These are phyloP conservation scores for Bombus polaris DNA, from an alignment of 1,140 invertebrate species.

Conservation along the genomic window DNA sequence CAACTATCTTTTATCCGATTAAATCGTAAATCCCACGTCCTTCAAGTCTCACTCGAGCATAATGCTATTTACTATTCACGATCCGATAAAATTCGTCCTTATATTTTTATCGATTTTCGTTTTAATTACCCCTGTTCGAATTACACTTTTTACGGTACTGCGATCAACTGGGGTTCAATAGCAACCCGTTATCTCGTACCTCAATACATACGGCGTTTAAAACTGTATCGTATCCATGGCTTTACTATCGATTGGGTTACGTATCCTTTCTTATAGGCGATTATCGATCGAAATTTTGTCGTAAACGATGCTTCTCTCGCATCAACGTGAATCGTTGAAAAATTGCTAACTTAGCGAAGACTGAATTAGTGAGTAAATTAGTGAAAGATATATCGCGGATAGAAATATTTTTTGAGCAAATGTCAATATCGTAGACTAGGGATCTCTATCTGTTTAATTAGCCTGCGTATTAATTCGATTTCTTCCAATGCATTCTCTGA, in stretches of 20 bases:
- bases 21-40: background rate
- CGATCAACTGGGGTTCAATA: background rate
- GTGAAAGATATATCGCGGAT: background rate
- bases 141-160: constrained; percentile 18
- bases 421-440: too few species aligned
- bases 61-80: constrained; percentile 1
- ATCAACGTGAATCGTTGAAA: background rate
- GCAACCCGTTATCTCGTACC: background rate
- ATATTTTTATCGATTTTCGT: background rate
- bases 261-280: background rate
- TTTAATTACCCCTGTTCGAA: background rate
- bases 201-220: background rate
- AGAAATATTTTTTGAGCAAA: too few species aligned
- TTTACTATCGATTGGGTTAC: background rate
- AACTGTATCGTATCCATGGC: background rate
- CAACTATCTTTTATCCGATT: background rate
- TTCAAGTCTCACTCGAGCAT: background rate
- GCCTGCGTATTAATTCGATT: background rate
- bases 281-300: constrained; percentile 20
- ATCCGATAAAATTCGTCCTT: background rate
- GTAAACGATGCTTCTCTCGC: background rate
- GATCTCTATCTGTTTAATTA: too few species aligned
- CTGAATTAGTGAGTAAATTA: background rate
- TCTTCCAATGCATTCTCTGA: background rate
- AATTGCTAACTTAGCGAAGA: background rate